Evolutionary conservation across 2,888 invertebrate genomes (phyloP).

Genomic region (Drosophila demipolita): DNA sequence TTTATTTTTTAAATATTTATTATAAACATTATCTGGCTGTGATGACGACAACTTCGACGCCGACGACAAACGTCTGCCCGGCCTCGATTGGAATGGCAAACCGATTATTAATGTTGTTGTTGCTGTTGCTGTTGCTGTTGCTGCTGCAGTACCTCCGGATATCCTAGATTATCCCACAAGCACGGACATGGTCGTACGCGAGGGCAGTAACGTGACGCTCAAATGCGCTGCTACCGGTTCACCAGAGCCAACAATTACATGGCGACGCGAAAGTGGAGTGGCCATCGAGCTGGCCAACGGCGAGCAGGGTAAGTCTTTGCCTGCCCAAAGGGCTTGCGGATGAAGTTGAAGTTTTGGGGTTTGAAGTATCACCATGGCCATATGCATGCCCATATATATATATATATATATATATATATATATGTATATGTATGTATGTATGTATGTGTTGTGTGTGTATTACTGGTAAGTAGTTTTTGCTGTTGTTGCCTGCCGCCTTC

Average conservation of each 20-base stretch:
- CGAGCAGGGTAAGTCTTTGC: conserved; percentile 87
- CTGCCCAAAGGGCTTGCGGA: conserved; percentile 37
- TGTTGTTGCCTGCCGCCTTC: conserved; percentile 51
- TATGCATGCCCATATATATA: conserved; percentile 42
- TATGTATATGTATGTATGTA: conserved; percentile 8
- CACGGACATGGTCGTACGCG: conserved; percentile 93
- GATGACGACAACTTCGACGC: conserved; percentile 31
- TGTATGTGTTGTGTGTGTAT: conserved; percentile 11
- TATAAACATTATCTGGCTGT: conserved; percentile 70
- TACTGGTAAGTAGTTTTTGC: conserved; percentile 76
- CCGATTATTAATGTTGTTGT: conserved; percentile 11
- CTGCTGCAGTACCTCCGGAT: conserved; percentile 91
- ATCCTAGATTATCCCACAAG: conserved; percentile 94
- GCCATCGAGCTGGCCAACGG: conserved; percentile 90
- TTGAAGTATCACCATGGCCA: conserved; percentile 38
- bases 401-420: conserved; percentile 6
- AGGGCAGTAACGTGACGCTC: conserved; percentile 94
- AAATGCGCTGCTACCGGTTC: conserved; percentile 95
- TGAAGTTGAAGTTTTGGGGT: conserved; percentile 28
- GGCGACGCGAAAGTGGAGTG: conserved; percentile 93
- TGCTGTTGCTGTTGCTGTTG: conserved; percentile 4
- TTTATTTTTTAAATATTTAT: conserved; percentile 34
- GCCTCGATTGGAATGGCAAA: conserved; percentile 56
- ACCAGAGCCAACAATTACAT: conserved; percentile 94
- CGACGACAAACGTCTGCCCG: conserved; percentile 62